A percentile compares a stretch with the other conserved stretches of the same genome.
These are phyloP conservation scores for Caenorhabditis zanzibari DNA, from an alignment of 2,888 invertebrate species.

Conservation along the genomic window DNA sequence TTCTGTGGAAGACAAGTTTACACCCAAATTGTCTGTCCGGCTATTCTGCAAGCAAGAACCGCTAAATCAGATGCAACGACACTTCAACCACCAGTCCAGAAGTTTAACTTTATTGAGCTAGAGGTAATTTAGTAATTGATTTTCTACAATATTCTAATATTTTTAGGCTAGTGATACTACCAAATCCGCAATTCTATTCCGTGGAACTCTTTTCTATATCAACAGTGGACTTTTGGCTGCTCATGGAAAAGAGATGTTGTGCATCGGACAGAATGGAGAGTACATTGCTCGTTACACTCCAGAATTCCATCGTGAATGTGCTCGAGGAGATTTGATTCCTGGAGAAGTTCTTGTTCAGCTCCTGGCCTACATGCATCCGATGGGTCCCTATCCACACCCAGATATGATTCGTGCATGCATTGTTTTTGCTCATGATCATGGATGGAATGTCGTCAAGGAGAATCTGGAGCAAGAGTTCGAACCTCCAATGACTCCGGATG, in stretches of 20 bases:
- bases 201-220: constrained; percentile 71
- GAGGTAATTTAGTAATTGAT: constrained; percentile 6
- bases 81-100: constrained; percentile 24
- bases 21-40: constrained; percentile 73
- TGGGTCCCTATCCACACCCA: constrained; percentile 63
- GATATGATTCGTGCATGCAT: constrained; percentile 73
- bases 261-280: constrained; percentile 67
- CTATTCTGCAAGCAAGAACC: constrained; percentile 61
- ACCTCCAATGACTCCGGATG: constrained; percentile 66
- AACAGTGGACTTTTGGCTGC: constrained; percentile 73
- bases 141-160: not conserved
- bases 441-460: constrained; percentile 70
- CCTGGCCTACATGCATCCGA: constrained; percentile 69
- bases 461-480: constrained; percentile 71
- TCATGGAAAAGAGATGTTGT: constrained; percentile 66
- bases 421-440: constrained; percentile 73
- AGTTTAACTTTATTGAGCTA: constrained; percentile 47
- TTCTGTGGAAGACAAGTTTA: constrained; percentile 70
- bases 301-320: constrained; percentile 68
- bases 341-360: constrained; percentile 71
- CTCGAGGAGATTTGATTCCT: constrained; percentile 55
- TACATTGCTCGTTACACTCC: constrained; percentile 67
- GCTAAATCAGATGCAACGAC: constrained; percentile 50
- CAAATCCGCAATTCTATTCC: constrained; percentile 64
- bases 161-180: constrained; percentile 47